Conservation (phyloP, 2,113 vertebrate species). For the Phalacrocorax carbo region DNA sequence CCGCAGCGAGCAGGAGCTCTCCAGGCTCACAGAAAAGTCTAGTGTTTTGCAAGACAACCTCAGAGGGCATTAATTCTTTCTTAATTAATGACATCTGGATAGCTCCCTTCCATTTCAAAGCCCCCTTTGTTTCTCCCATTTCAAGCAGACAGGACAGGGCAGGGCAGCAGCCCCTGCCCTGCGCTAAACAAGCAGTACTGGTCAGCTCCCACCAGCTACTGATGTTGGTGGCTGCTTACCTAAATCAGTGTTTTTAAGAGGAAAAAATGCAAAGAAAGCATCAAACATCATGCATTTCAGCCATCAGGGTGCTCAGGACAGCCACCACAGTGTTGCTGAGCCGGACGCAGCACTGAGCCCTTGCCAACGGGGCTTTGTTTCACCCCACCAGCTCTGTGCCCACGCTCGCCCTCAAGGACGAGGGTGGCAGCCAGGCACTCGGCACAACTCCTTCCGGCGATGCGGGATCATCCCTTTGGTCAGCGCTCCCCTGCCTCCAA, state of each 20-base stretch:
- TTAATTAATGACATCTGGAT: neutral
- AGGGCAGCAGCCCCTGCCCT: neutral
- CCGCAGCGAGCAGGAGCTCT: accelerated
- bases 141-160: neutral
- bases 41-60: neutral
- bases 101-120: neutral
- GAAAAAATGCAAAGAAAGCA: neutral
- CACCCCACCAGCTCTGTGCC: neutral
- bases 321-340: neutral
- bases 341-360: neutral
- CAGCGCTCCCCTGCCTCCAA: neutral
- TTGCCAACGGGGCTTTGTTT: neutral
- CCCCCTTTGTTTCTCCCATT: neutral
- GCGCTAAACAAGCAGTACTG: accelerated
- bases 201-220: neutral
- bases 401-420: neutral
- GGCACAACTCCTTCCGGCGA: neutral
- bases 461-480: neutral
- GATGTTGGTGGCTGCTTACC: accelerated
- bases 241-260: neutral
- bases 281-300: accelerated
- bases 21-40: neutral
- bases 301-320: neutral
- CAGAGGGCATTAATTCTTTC: neutral
- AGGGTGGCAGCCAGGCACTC: neutral